These are phyloP conservation scores for Dromaius novaehollandiae DNA, from an alignment of 2,113 vertebrate genomes.

Conservation along the genomic window DNA sequence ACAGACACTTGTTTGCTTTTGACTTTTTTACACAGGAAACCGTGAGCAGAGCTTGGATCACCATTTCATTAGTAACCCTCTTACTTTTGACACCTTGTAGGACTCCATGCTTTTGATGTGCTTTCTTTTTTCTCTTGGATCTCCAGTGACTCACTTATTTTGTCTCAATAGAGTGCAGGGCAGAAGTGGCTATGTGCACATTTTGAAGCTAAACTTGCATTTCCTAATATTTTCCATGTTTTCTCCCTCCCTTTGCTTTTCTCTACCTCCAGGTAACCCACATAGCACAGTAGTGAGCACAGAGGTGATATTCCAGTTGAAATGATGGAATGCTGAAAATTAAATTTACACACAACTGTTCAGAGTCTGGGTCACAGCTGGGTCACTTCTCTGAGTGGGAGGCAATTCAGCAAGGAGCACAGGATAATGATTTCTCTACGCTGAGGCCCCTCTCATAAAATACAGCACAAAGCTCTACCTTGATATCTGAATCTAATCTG, in stretches of 20 bases:
- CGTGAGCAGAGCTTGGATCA: neutral
- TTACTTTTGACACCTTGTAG: neutral
- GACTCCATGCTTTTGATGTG: neutral
- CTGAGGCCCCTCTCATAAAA: slow-evolving; percentile 37
- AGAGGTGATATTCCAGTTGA: slow-evolving; percentile 35
- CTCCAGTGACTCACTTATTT: neutral
- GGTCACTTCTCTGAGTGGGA: slow-evolving; percentile 54
- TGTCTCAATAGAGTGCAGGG: neutral
- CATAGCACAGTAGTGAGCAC: slow-evolving; percentile 45
- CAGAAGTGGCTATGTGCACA: neutral
- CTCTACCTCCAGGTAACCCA: slow-evolving; percentile 38
- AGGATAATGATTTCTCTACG: slow-evolving; percentile 52
- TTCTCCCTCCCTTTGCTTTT: neutral
- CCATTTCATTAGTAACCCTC: neutral
- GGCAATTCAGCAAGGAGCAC: slow-evolving; percentile 50
- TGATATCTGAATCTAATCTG: slow-evolving; percentile 45
- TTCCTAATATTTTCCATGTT: neutral
- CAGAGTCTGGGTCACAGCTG: slow-evolving; percentile 45
- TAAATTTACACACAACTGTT: slow-evolving; percentile 61
- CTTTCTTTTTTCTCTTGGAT: neutral
- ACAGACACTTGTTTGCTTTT: neutral
- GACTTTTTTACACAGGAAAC: neutral
- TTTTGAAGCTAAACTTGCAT: neutral
- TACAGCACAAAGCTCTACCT: slow-evolving; percentile 26
- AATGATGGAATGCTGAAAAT: slow-evolving; percentile 65